Evolutionary conservation across 2,113 vertebrate genomes (phyloP), one percentile per base, ranked within the genome.

Genomic region (Hystrix brachyura): DNA sequence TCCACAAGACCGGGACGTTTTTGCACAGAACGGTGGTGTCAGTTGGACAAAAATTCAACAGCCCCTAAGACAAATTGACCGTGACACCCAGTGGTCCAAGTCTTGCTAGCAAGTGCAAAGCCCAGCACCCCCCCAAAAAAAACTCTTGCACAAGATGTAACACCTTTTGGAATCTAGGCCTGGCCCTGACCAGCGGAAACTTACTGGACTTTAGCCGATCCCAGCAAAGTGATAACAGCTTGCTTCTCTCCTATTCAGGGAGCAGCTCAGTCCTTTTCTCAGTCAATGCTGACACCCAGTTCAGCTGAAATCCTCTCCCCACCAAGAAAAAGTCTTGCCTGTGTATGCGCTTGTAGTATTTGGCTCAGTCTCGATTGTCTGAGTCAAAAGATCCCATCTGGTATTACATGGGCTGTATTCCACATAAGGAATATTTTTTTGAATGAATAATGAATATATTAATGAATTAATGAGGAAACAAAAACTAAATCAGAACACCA

Each of bases 391-490:
- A 55, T 34, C 48, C 29, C 76, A 79, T 79, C 29, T 34, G 29
- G 29, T 55, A 34, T 53, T 15, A 34, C 76, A 34, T 34, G 51
- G 32, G 76, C 76, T 19, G 10, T 55, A 79, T 53, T 2, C 51
- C 14, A 18, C 43, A 3, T 46, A 25, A 90, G 67, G 57, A 82
- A 48, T 90, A 46, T 4, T 90, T 94, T 57, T 79, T 34, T 53
- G 65, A 89, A 46, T 79, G 74, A 91, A 57, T 84, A 48, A 80
- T 15, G 76, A 34, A 55, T 32, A 74, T 1, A 8, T 21, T 67
- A 43, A 83, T 64, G 46, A 92, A 71, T 27, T 71, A 88, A 65
- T 25, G 46, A 96, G 55, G 34, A 87, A 94, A 72, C 55, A 18
- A 1, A 46, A 53, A 21, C 76, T 79, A 79, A 79, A n/a, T 79